phyloP scores from a whole-genome alignment of 2,888 invertebrate genomes.

The Mimas tiliae region DNA sequence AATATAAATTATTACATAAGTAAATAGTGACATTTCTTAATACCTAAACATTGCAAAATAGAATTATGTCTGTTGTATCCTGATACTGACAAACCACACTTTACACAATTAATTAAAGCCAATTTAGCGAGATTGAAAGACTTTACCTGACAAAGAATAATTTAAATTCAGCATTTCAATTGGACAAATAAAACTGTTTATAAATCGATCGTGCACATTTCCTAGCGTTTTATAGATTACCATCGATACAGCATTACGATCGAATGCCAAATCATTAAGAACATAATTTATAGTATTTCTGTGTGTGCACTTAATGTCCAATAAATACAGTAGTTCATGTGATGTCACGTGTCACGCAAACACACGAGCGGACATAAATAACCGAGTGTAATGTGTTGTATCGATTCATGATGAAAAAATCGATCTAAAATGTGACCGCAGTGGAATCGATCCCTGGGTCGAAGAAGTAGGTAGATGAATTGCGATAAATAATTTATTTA shows the following conservation, averaged over 20 bases:
- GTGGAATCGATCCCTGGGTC: neutral
- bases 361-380: slow-evolving; percentile 15
- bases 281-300: slow-evolving; percentile 10
- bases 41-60: neutral
- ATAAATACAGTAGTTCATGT: slow-evolving; percentile 19
- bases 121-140: neutral
- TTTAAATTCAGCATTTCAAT: neutral
- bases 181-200: slow-evolving; percentile 11
- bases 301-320: slow-evolving; percentile 2
- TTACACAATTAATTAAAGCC: neutral
- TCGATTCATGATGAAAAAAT: slow-evolving; percentile 6
- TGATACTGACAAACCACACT: neutral
- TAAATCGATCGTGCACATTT: neutral
- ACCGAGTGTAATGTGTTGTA: slow-evolving; percentile 1
- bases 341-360: slow-evolving; percentile 9
- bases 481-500: too few species aligned
- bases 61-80: neutral
- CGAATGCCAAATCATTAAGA: slow-evolving; percentile 8
- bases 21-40: too few species aligned
- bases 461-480: too few species aligned
- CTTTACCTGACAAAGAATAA: neutral
- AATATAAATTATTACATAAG: too few species aligned
- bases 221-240: slow-evolving; percentile 6
- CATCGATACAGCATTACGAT: slow-evolving; percentile 7
- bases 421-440: neutral